Evolutionary conservation across 2,797 vertebrate species (phyloP), one percentile per base, ranked within the genome.

Genomic region (Esox masquinongy): DNA sequence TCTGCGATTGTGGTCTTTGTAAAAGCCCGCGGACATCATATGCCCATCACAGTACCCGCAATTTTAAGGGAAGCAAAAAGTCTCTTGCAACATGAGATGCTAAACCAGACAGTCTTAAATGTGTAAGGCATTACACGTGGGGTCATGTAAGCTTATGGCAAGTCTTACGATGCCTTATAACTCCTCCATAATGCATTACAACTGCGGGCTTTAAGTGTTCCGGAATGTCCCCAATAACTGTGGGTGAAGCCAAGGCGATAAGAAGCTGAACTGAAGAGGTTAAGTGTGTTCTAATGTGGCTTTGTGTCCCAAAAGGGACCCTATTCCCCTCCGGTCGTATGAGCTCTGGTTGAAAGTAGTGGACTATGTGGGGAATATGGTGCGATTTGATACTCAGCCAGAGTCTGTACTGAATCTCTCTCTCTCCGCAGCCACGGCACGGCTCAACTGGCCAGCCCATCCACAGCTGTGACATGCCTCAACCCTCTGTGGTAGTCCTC

Each of bases 261-360:
- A 79, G 49, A 69, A 73, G 71, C 74, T 36, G 67, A 51, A 64
- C 66, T 16, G 24, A 77, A 70, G 72, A 84, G 74, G 75, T 77
- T 43, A 74, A 81, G 83, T 77, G 80, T 83, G 70, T 75, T 49
- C 80, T 81, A 76, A 84, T 71, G 77, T 81, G 70, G 84, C 87
- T 80, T 70, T 79, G 87, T 59, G n/a, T 59, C 16, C 53, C 53
- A 59, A 22, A 59, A 4, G n/a, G 7, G 6, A 22, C 17, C 53
- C 53, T 11, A 22, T 22, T 59, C 5, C 53, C 53, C 3, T 11
- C 43, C 1, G 43, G 43, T 5, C 12, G 12, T 47, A 22, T 2
- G 53, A 8, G n/a, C n/a, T 7, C 19, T 11, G 19, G 19, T 59
- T 2, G 53, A 59, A 59, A 59, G n/a, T 59, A 59, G n/a, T 59